Base-by-base conservation (phyloP, 37 sponge, comb jelly and placozoan species). In the Haliclona indistincta region DNA sequence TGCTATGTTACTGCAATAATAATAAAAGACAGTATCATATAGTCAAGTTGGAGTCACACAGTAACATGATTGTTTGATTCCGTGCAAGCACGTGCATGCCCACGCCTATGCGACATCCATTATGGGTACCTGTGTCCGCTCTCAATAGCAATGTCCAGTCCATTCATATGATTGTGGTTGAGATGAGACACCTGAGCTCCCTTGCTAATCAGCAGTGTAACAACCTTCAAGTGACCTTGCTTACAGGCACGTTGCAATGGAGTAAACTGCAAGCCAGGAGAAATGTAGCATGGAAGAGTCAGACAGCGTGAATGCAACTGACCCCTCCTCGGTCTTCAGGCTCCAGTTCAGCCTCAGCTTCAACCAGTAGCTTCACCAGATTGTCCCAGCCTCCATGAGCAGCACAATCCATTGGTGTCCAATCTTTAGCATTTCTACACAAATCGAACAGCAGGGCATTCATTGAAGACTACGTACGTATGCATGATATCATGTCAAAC, bases 131-230 rank as follows among this genome's bases (percentile, higher is more conserved):
- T 74, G 63, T 87, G 89, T 22, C 89, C 93, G 67, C 88, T 88
- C 54, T 96, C 90, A 63, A 95, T 87, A 44, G 96, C 95, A 41
- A 91, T 47, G 37, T 98, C 99, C 6, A 96, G 85, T 40, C 78
- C 64, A 58, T 89, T 96, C 43, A 62, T 22, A 22, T 81, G 77
- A 13, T 82, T 44, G 5, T 37, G 38, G 61, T 89, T 68, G 4
- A 38, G 22, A 3, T 43, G n/a, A 19, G 80, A 47, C 4, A 86
- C 84, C 38, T 83, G 63, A 4, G 97, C 97, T 17, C 74, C 77
- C n/a, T 81, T 60, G 43, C 79, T 70, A 41, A 96, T 23, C 35
- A 95, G 80, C 0, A 85, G 23, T 32, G 77, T 43, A 11, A 82
- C 93, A 30, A 72, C 56, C 17, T 54, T 55, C 22, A 75, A 45